phyloP scores from a whole-genome alignment of 2,888 invertebrate species.

The Anaspis maculata region DNA sequence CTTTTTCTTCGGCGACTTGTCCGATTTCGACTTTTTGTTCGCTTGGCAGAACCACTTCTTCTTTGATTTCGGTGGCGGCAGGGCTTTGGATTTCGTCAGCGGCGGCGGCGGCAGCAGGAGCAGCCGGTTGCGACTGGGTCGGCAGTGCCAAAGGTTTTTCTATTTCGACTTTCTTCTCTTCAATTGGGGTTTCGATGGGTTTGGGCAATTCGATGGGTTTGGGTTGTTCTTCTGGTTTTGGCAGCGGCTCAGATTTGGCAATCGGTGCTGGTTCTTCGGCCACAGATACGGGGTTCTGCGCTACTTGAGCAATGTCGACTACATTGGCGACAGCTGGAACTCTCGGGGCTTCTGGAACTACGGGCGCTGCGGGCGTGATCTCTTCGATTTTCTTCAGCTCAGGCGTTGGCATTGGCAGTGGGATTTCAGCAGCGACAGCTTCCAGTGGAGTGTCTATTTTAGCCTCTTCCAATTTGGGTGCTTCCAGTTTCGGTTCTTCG shows the following conservation, averaged over 20 bases:
- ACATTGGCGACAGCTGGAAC: conserved; percentile 15
- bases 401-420: too few relatives aligned
- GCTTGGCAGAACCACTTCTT: conserved; percentile 25
- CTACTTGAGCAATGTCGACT: conserved; percentile 14
- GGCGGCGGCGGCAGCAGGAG: too few relatives aligned
- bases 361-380: conserved; percentile 7
- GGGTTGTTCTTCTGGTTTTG: too few relatives aligned
- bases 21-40: conserved; percentile 29
- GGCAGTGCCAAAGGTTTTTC: conserved; percentile 41
- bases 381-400: conserved; percentile 19
- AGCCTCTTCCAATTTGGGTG: not conserved
- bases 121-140: too few relatives aligned
- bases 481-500: conserved; percentile 9
- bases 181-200: conserved; percentile 29
- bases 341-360: conserved; percentile 9
- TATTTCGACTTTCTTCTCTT: too few relatives aligned
- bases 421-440: too few relatives aligned
- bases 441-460: too few relatives aligned
- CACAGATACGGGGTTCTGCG: conserved; percentile 32
- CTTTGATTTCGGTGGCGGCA: conserved; percentile 19
- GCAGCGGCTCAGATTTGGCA: conserved; percentile 25
- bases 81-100: conserved; percentile 19
- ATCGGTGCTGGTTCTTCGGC: conserved; percentile 35
- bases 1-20: conserved; percentile 25
- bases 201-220: too few relatives aligned